Evolutionary conservation across 2,797 vertebrate species (phyloP).

Genomic region (Acestrorhynchus altus): DNA sequence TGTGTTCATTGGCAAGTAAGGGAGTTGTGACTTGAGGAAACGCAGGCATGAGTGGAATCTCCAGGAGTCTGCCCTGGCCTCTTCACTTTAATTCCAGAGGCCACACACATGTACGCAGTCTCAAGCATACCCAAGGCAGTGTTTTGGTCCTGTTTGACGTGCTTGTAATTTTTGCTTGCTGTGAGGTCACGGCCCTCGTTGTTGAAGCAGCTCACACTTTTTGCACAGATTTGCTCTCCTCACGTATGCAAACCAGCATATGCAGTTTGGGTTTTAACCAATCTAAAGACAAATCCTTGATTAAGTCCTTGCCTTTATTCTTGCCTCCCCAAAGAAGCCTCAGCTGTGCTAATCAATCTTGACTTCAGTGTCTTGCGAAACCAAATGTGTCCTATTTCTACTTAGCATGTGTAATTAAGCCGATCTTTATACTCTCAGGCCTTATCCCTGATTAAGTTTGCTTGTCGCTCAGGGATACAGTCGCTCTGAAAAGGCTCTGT

Average conservation of each 20-base stretch:
- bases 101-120: constrained; percentile 20
- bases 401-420: constrained; percentile 65
- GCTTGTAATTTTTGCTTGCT: constrained; percentile 2
- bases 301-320: neutral
- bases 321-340: neutral
- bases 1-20: constrained; percentile 55
- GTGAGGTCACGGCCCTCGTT: constrained; percentile 36
- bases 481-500: neutral
- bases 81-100: constrained; percentile 59
- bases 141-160: neutral
- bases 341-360: constrained; percentile 47
- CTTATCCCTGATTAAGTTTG: constrained; percentile 46
- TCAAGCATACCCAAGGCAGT: neutral
- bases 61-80: constrained; percentile 67
- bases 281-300: neutral
- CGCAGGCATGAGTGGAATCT: constrained; percentile 78
- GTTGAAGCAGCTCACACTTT: neutral
- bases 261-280: neutral
- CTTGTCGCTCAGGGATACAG: neutral
- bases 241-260: neutral
- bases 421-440: constrained; percentile 49
- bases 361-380: constrained; percentile 54
- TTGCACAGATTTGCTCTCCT: neutral
- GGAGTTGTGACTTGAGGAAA: constrained; percentile 66
- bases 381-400: constrained; percentile 50